Evolutionary conservation across 2,113 vertebrate species (phyloP).

Genomic region (Erythrocebus patas): DNA sequence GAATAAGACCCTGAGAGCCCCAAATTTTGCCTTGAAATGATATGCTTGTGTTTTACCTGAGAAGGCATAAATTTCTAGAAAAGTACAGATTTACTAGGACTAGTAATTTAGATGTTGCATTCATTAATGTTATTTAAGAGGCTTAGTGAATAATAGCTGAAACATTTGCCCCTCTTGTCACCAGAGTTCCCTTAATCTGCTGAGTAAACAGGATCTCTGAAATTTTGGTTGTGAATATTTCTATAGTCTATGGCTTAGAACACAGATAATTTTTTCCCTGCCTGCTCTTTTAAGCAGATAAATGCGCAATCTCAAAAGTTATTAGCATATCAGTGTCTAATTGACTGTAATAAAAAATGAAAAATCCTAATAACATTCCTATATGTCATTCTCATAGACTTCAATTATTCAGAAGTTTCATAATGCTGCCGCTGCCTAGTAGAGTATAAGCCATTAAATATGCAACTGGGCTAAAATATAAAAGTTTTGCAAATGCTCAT

Average conservation of each 20-base stretch:
- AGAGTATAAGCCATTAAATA: conserved; percentile 71
- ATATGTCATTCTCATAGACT: conserved; percentile 65
- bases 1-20: neutral
- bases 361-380: conserved; percentile 73
- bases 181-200: neutral
- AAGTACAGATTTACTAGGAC: conserved; percentile 14
- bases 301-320: conserved; percentile 72
- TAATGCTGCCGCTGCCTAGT: conserved; percentile 62
- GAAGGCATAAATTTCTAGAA: conserved; percentile 58
- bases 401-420: conserved; percentile 74
- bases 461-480: conserved; percentile 69
- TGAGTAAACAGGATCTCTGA: conserved; percentile 45
- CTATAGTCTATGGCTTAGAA: neutral
- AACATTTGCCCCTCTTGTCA: conserved; percentile 39
- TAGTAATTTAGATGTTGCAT: conserved; percentile 52
- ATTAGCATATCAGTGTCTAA: conserved; percentile 76
- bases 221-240: conserved; percentile 38
- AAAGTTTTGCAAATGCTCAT: conserved; percentile 63
- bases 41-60: neutral
- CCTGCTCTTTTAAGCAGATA: conserved; percentile 60
- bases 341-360: conserved; percentile 79
- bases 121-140: conserved; percentile 31
- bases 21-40: neutral
- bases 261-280: conserved; percentile 34
- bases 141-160: conserved; percentile 12